Conservation (phyloP, 2,888 invertebrate species). For the Euplagia quadripunctaria region DNA sequence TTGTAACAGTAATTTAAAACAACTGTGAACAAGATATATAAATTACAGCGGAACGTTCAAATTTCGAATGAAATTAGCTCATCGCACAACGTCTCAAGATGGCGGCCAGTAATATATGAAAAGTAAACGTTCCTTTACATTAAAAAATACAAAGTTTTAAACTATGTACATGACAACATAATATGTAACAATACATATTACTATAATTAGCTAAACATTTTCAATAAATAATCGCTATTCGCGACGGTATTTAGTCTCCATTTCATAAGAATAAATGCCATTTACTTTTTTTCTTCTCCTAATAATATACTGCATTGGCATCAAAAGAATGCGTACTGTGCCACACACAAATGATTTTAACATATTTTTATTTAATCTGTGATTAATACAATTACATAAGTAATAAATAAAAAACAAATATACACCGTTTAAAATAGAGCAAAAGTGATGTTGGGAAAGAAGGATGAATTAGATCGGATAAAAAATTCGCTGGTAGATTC, state of each 20-base stretch:
- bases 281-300: slow-evolving; percentile 43
- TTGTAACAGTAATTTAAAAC: neutral
- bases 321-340: slow-evolving; percentile 57
- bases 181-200: slow-evolving; percentile 29
- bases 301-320: slow-evolving; percentile 54
- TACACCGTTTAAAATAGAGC: neutral
- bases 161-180: slow-evolving; percentile 33
- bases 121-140: neutral
- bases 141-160: slow-evolving; percentile 24
- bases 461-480: neutral
- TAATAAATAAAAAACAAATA: slow-evolving; percentile 4
- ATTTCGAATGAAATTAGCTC: neutral
- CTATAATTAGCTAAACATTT: slow-evolving; percentile 36
- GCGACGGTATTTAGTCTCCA: slow-evolving; percentile 54
- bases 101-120: neutral
- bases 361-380: slow-evolving; percentile 9
- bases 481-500: too few relatives aligned
- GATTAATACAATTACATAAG: neutral
- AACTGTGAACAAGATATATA: neutral
- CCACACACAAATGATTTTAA: slow-evolving; percentile 54
- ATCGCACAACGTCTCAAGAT: too few relatives aligned
- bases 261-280: slow-evolving; percentile 70
- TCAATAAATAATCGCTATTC: slow-evolving; percentile 28
- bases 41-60: neutral
- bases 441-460: too few relatives aligned